Base-by-base conservation (phyloP, 2,113 vertebrate genomes). In the Peromyscus maniculatus region DNA sequence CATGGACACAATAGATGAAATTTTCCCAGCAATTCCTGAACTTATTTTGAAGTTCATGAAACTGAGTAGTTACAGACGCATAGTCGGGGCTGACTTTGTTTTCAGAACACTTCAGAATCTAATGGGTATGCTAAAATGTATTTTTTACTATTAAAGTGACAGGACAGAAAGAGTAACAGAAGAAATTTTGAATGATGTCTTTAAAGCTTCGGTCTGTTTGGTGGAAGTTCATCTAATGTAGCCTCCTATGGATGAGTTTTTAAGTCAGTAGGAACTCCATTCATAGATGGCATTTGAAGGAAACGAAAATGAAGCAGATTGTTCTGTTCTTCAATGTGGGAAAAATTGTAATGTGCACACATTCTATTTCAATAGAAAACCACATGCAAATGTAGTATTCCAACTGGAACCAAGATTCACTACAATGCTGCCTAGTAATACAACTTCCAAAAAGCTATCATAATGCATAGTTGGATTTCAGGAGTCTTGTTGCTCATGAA, bases 381-480 rank as follows among this genome's bases (percentile, higher is more conserved):
- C 33, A 59, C 94, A 92, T 91, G 89, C 55, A 93, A 97, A 96
- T 96, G 66, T 86, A 97, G 49, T 43, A 94, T 96, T 93, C 90
- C 91, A 94, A 98, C 97, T 97, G 98, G 93, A 93, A 98, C 94
- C 91, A 52, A 96, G 97, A 95, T 92, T 97, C 82, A 87, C 75
- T 77, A 93, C 95, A 86, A 96, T 87, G 88, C 71, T 69, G 93
- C 78, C 87, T 96, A 17, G 82, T 96, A 97, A 69, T 91, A 83
- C 96, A 96, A 96, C 46, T 95, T 97, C 93, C 98, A 87, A 98
- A 97, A 97, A 94, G 91, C 96, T 90, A 97, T 95, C 86, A 97
- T 95, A 95, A 96, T 95, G 82, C 93, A 92, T 97, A 97, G 96
- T 75, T 92, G 62, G 96, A 95, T 88, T 97, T 97, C 87, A 78